phyloP scores from a whole-genome alignment of 2,888 invertebrate species.

The Mechanitis mazaeus region DNA sequence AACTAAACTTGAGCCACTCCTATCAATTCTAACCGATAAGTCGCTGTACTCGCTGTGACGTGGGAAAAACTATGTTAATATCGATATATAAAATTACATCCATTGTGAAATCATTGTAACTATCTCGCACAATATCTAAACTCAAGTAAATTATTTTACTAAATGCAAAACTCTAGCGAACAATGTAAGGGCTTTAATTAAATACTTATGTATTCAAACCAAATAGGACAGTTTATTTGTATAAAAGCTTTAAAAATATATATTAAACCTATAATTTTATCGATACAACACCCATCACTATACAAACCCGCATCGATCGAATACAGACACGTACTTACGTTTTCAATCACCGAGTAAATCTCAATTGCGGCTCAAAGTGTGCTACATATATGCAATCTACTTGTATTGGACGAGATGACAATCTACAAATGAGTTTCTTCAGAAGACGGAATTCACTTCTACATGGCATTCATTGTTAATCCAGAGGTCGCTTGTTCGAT shows the following conservation, averaged over 20 bases:
- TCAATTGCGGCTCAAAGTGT: slow-evolving; percentile 37
- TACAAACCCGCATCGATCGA: slow-evolving; percentile 24
- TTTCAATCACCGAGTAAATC: slow-evolving; percentile 31
- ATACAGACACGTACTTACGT: slow-evolving; percentile 30
- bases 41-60: slow-evolving; percentile 22
- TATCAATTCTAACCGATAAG: slow-evolving; percentile 48
- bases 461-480: too few relatives aligned
- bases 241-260: too few relatives aligned
- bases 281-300: slow-evolving; percentile 14
- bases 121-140: too few relatives aligned
- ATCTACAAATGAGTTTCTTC: neutral
- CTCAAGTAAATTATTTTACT: too few relatives aligned
- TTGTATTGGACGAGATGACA: slow-evolving; percentile 4
- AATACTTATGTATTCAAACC: too few relatives aligned
- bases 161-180: too few relatives aligned
- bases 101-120: too few relatives aligned
- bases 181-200: too few relatives aligned
- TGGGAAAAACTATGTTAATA: slow-evolving; percentile 7
- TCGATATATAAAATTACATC: too few relatives aligned
- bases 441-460: too few relatives aligned
- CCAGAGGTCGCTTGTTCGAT: too few relatives aligned
- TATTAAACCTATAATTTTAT: neutral
- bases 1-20: slow-evolving; percentile 9
- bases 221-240: too few relatives aligned
- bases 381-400: slow-evolving; percentile 28